Base-by-base conservation (phyloP, 2,797 vertebrate species). In the Tangara arthus region DNA sequence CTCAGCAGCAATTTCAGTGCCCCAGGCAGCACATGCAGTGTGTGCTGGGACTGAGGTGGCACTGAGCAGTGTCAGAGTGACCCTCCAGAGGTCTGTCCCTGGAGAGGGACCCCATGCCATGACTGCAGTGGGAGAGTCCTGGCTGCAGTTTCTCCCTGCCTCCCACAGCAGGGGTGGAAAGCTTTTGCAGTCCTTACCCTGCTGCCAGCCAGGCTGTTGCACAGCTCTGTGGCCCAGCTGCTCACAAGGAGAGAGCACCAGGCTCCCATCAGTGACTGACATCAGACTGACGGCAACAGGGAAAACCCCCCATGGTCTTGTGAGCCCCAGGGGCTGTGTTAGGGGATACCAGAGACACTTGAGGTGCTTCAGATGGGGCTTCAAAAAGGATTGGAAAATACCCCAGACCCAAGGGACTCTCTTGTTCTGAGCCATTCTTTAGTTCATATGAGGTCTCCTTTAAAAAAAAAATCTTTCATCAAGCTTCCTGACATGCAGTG, bases 1-100 rank as follows among this genome's bases (percentile, higher is more conserved):
- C 13, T 66, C 30, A 12, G 70, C n/a, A 55, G 16, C 15, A 15
- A 4, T 63, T 63, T 24, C 42, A 84, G 52, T 53, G 28, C 19
- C 50, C n/a, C 61, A 59, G 27, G 9, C 49, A 82, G 75, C 49
- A 27, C 2, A 2, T 0, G 0, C 16, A 35, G 44, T 14, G 24
- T 56, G 65, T 32, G 46, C 69, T 75, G 73, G 56, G 39, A 7
- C 3, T 8, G 80, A 46, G 60, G 30, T 50, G 68, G 46, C 55
- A 3, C 34, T 11, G 72, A 47, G 26, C 49, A 19, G 32, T 10
- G 37, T 22, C 56, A 60, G 50, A 0, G 0, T 8, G 37, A 30
- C 64, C 68, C 68, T 68, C 17, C 46, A 20, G 44, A 34, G n/a
- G 0, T 64, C 32, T 2, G 2, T 61, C n/a, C 53, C n/a, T 1